These are phyloP conservation scores for Hydrozoanthus gracilis DNA, from an alignment of 92 coral and sea anemone genomes.

Conservation along the genomic window DNA sequence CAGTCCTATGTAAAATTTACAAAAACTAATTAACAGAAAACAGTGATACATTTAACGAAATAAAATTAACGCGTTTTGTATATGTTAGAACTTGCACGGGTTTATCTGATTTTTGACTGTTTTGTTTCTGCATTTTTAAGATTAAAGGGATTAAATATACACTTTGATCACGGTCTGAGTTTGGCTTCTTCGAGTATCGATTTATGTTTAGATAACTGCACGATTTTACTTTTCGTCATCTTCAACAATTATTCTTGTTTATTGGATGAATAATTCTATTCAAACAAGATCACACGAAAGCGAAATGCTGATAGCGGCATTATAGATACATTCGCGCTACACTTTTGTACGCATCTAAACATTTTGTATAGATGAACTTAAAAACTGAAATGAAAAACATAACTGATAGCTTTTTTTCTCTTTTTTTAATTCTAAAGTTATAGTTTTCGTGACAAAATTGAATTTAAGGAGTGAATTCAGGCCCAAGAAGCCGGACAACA, in stretches of 20 bases:
- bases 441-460: not conserved
- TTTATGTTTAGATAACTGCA: not conserved
- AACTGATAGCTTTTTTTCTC: not conserved
- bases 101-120: too few relatives aligned
- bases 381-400: not conserved
- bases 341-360: not conserved
- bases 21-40: too few relatives aligned
- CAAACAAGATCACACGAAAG: constrained; percentile 13
- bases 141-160: too few relatives aligned
- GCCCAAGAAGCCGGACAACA: too few relatives aligned
- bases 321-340: not conserved
- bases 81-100: too few relatives aligned
- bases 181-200: not conserved
- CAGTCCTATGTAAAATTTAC: too few relatives aligned
- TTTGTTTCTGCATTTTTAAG: too few relatives aligned
- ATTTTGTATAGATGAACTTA: too few relatives aligned
- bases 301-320: not conserved
- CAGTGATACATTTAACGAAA: too few relatives aligned
- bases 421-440: not conserved
- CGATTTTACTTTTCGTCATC: not conserved
- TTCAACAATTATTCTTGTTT: not conserved
- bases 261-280: not conserved
- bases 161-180: not conserved
- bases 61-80: too few relatives aligned
- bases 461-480: not conserved